A percentile compares a stretch with the other conserved stretches of the same genome.
Conservation (phyloP, 2,113 vertebrate species). For the zebrafish (Danio rerio) region DNA sequence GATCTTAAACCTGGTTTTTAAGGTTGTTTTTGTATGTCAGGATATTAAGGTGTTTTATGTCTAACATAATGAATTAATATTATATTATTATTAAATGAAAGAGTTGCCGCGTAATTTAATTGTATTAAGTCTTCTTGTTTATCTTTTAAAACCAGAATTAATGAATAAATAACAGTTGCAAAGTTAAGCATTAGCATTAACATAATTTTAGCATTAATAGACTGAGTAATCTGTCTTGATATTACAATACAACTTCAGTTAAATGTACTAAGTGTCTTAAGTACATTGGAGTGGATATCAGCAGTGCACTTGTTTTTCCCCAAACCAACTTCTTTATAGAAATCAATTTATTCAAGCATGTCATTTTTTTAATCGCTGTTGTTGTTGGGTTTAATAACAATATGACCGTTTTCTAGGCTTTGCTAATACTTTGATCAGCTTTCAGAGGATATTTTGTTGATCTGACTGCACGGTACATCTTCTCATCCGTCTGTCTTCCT, state of each 20-base stretch:
- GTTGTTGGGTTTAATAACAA: background rate
- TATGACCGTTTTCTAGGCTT: background rate
- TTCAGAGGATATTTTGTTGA: background rate
- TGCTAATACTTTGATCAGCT: background rate
- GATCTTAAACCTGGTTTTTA: constrained; percentile 4
- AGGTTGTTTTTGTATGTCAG: background rate
- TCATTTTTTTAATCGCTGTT: background rate
- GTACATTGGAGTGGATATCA: background rate
- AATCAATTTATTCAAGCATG: background rate
- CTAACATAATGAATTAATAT: too few species aligned
- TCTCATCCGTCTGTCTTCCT: constrained; percentile 13
- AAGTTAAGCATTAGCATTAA: too few species aligned
- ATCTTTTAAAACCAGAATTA: too few species aligned
- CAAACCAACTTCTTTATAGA: background rate
- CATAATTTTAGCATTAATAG: too few species aligned
- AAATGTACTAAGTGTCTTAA: too few species aligned
- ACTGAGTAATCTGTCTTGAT: too few species aligned
- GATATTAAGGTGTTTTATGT: background rate
- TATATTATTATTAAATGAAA: too few species aligned
- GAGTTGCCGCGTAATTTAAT: too few species aligned
- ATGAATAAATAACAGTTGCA: too few species aligned
- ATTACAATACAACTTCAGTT: too few species aligned
- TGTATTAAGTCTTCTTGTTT: too few species aligned
- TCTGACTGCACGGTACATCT: background rate
- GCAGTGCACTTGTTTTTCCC: background rate